phyloP scores from a whole-genome alignment of 1,140 invertebrate species.

The Plodia interpunctella region DNA sequence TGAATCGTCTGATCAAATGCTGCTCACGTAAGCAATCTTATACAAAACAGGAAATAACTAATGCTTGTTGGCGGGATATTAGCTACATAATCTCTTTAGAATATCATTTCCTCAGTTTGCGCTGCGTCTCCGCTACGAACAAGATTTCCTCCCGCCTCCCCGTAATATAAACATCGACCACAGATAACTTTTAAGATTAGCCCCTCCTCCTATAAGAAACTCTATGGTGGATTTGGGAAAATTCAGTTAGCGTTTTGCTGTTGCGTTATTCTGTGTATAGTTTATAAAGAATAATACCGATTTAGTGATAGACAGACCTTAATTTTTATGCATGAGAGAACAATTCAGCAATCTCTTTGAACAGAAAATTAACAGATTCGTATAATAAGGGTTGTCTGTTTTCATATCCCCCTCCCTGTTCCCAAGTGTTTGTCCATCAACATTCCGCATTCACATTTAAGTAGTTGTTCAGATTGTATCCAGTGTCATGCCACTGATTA shows the following conservation, averaged over 20 bases:
- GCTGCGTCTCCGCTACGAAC: constrained; percentile 16
- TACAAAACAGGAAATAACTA: constrained; percentile 19
- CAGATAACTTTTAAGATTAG: constrained; percentile 12
- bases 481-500: background rate
- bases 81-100: constrained; percentile 31
- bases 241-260: background rate
- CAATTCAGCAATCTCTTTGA: background rate
- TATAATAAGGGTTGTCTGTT: background rate
- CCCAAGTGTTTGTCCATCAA: background rate
- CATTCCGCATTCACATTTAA: background rate
- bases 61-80: constrained; percentile 28
- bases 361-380: background rate
- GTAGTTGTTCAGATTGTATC: background rate
- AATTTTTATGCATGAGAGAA: background rate
- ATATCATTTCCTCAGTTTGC: constrained; percentile 29
- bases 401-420: background rate
- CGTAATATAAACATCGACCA: constrained; percentile 9
- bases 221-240: background rate
- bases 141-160: constrained; percentile 23
- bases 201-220: background rate
- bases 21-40: background rate
- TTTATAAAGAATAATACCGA: too few relatives aligned
- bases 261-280: background rate
- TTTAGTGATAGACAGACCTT: background rate
- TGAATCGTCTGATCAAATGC: background rate